Evolutionary conservation across 2,888 invertebrate genomes (phyloP).

Genomic region (Petrolisthes cinctipes): DNA sequence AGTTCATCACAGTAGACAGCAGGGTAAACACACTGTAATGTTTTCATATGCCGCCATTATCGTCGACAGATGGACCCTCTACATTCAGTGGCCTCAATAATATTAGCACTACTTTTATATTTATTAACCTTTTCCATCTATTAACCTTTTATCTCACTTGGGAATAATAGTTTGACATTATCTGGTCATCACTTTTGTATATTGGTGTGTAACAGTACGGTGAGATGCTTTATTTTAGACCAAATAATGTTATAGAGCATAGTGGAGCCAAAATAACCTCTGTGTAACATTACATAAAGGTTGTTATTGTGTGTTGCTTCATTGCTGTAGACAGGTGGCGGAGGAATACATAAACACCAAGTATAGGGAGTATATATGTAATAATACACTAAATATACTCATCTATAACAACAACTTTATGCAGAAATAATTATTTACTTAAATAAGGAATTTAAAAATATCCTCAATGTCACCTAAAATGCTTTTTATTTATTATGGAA

Average conservation of each 20-base stretch:
- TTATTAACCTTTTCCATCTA: background rate
- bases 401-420: background rate
- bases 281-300: background rate
- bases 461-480: too few species aligned
- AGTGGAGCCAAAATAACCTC: background rate
- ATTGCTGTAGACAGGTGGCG: background rate
- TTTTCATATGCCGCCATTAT: slow-evolving; percentile 47
- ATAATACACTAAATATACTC: slow-evolving; percentile 7
- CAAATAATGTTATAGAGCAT: too few species aligned
- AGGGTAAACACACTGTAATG: slow-evolving; percentile 27
- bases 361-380: slow-evolving; percentile 18
- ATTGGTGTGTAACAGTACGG: too few species aligned
- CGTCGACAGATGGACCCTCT: slow-evolving; percentile 34
- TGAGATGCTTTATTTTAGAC: too few species aligned
- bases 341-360: slow-evolving; percentile 31
- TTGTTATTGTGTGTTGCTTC: background rate
- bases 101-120: slow-evolving; percentile 22
- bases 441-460: too few species aligned
- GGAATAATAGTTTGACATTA: too few species aligned
- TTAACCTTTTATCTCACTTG: too few species aligned
- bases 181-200: too few species aligned
- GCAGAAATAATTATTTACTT: background rate
- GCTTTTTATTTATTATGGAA: too few species aligned
- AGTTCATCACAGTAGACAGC: slow-evolving; percentile 30
- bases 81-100: slow-evolving; percentile 1